phyloP scores from a whole-genome alignment of 53 echinoderm and acorn worm genomes.

The Echinometra lucunter region DNA sequence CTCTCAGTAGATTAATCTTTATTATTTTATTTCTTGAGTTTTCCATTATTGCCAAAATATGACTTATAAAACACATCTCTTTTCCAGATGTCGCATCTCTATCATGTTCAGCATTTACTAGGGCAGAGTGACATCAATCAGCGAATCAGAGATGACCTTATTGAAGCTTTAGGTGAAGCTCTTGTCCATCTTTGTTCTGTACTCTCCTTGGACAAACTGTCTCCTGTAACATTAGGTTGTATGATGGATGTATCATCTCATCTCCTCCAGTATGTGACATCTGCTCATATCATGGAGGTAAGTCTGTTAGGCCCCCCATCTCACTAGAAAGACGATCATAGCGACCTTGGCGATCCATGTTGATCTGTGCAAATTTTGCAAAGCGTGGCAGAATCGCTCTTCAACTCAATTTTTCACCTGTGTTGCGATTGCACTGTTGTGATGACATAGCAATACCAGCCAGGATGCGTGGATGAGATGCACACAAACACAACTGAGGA shows the following conservation, averaged over 20 bases:
- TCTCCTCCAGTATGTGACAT: constrained; percentile 50
- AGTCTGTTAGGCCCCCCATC: not conserved
- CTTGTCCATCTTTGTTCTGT: constrained; percentile 71
- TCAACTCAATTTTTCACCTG: too few relatives aligned
- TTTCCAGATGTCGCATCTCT: constrained; percentile 10
- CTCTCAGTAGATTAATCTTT: too few relatives aligned
- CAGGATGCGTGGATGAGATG: too few relatives aligned
- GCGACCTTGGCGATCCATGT: too few relatives aligned
- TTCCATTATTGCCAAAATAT: too few relatives aligned
- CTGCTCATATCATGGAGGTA: constrained; percentile 68
- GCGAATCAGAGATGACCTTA: constrained; percentile 71
- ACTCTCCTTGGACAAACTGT: constrained; percentile 82
- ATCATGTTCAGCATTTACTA: not conserved
- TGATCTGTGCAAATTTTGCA: too few relatives aligned
- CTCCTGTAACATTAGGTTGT: constrained; percentile 54
- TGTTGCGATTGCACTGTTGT: too few relatives aligned
- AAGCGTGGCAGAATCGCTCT: too few relatives aligned
- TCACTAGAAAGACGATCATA: too few relatives aligned
- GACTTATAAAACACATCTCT: not conserved
- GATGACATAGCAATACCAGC: too few relatives aligned
- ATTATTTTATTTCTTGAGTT: too few relatives aligned
- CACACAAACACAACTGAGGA: too few relatives aligned
- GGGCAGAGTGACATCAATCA: constrained; percentile 43
- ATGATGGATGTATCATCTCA: constrained; percentile 72
- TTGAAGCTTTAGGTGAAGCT: constrained; percentile 56